phyloP scores from a whole-genome alignment of 2,888 invertebrate genomes.

The Hypercompe scribonia region DNA sequence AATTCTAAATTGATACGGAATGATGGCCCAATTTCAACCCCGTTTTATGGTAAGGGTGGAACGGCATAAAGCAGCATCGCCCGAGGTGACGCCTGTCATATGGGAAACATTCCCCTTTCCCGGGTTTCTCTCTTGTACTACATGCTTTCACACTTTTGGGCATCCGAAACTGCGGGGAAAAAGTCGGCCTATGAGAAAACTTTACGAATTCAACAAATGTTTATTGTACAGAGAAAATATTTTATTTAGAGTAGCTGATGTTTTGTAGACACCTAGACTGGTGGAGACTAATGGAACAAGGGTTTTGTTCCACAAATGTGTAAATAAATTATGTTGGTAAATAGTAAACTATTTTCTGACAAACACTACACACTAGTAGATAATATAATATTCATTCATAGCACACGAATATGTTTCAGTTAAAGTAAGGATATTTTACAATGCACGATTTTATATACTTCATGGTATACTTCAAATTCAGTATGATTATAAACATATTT shows the following conservation, averaged over 20 bases:
- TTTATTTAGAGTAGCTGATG: constrained; percentile 32
- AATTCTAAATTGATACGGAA: constrained; percentile 51
- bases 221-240: constrained; percentile 50
- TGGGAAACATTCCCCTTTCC: constrained; percentile 70
- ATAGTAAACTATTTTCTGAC: background rate
- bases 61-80: constrained; percentile 67
- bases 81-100: constrained; percentile 70
- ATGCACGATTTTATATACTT: too few relatives aligned
- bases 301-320: constrained; percentile 1
- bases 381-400: too few relatives aligned
- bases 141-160: constrained; percentile 81
- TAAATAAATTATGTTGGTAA: background rate
- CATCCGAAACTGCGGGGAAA: constrained; percentile 59
- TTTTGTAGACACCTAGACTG: constrained; percentile 22
- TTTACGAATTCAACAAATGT: constrained; percentile 60
- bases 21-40: constrained; percentile 68
- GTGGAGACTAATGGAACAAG: constrained; percentile 21
- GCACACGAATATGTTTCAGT: background rate
- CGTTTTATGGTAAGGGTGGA: constrained; percentile 59
- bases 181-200: constrained; percentile 61
- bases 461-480: background rate
- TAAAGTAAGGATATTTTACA: too few relatives aligned
- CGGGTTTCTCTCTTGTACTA: constrained; percentile 66
- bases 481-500: background rate
- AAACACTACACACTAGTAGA: background rate